These are phyloP conservation scores for Psococerastis gibbosa DNA, from an alignment of 2,888 invertebrate genomes.

Conservation along the genomic window DNA sequence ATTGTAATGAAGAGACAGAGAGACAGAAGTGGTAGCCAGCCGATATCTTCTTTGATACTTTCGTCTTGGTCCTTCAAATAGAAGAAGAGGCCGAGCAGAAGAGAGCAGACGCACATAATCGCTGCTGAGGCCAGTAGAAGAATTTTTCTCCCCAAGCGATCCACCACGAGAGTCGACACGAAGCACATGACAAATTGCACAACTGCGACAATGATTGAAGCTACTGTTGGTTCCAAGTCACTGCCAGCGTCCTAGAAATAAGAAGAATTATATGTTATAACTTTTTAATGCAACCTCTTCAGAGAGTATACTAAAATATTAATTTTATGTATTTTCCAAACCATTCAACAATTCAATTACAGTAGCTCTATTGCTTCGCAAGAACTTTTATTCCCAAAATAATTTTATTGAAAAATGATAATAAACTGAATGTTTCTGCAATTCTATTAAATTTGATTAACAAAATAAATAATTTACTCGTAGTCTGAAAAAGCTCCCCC, in stretches of 20 bases:
- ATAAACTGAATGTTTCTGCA: too few species aligned
- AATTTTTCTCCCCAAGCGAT: conserved; percentile 57
- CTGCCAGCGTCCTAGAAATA: conserved; percentile 33
- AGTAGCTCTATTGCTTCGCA: too few species aligned
- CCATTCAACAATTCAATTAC: too few species aligned
- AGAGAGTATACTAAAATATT: too few species aligned
- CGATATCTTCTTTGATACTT: background rate
- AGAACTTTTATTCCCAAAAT: too few species aligned
- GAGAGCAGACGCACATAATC: conserved; percentile 49
- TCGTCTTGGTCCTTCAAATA: conserved; percentile 20
- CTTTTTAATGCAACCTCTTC: too few species aligned
- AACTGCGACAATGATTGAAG: conserved; percentile 63
- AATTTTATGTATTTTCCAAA: too few species aligned
- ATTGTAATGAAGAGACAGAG: conserved; percentile 2
- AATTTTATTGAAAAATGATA: too few species aligned
- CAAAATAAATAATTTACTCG: too few species aligned
- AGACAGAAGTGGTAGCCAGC: conserved; percentile 38
- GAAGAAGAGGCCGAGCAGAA: conserved; percentile 56
- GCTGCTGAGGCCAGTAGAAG: conserved; percentile 50
- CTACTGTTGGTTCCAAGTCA: conserved; percentile 33
- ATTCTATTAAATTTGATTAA: too few species aligned
- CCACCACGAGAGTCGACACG: conserved; percentile 55
- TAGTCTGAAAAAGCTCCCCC: too few species aligned
- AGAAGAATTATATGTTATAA: background rate
- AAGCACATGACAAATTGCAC: conserved; percentile 65